Conservation (phyloP, 1,140 invertebrate species). For the Glossosoma conforme region DNA sequence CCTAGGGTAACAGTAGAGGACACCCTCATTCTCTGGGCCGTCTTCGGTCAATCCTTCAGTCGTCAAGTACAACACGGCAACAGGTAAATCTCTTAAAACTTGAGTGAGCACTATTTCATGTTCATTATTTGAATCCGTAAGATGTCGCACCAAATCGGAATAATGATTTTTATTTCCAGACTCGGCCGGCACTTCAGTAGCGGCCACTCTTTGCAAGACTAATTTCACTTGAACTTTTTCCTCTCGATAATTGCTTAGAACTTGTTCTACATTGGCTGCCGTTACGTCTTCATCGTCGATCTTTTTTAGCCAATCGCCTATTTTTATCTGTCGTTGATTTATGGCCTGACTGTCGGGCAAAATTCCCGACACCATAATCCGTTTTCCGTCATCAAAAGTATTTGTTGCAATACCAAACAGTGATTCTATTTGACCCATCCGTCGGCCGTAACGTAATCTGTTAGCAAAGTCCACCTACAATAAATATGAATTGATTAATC, state of each 20-base stretch:
- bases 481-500: too few relatives aligned
- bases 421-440: constrained; percentile 53
- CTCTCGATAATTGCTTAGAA: constrained; percentile 26
- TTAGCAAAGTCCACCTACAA: constrained; percentile 43
- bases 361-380: constrained; percentile 60
- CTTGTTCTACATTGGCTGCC: constrained; percentile 40
- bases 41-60: constrained; percentile 56
- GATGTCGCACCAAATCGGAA: constrained; percentile 48
- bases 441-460: constrained; percentile 53
- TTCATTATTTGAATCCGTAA: constrained; percentile 47
- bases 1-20: constrained; percentile 62
- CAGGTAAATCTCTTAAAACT: constrained; percentile 50
- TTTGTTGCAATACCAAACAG: constrained; percentile 56
- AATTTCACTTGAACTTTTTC: constrained; percentile 20
- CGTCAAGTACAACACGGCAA: constrained; percentile 59
- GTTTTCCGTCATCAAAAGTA: constrained; percentile 52
- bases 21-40: constrained; percentile 58
- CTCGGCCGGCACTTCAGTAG: constrained; percentile 49
- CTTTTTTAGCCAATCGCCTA: constrained; percentile 58
- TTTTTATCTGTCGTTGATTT: constrained; percentile 56
- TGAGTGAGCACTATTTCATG: constrained; percentile 50
- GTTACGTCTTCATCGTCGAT: constrained; percentile 54
- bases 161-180: constrained; percentile 42
- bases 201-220: constrained; percentile 57
- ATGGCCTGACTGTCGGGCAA: constrained; percentile 55